A percentile compares a stretch with the other conserved stretches of the same genome.
Conservation (phyloP, 2,797 vertebrate species). For the Chromobotia macracanthus region DNA sequence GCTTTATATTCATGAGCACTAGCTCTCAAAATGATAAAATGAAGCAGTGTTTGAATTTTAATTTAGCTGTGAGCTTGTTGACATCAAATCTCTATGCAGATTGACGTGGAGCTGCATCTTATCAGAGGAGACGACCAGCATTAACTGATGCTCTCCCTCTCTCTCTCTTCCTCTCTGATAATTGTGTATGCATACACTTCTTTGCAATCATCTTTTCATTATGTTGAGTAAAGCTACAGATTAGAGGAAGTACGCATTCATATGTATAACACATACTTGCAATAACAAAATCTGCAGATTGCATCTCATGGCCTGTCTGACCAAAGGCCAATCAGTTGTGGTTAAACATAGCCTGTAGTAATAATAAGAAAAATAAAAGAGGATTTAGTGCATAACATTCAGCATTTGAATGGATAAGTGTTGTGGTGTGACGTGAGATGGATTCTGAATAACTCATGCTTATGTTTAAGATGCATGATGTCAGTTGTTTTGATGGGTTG, state of each 20-base stretch:
- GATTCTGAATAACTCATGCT: too few species aligned
- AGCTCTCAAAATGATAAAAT: conserved; percentile 17
- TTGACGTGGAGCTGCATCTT: background rate
- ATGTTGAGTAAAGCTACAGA: background rate
- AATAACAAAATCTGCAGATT: conserved; percentile 16
- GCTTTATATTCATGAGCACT: background rate
- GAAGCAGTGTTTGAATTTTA: conserved; percentile 4
- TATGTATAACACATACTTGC: background rate
- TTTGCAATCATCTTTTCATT: conserved; percentile 13
- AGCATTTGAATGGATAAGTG: too few species aligned
- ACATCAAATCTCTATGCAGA: background rate
- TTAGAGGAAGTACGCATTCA: background rate
- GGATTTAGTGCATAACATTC: conserved; percentile 6
- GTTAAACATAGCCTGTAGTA: background rate
- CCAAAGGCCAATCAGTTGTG: background rate
- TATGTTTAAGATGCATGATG: too few species aligned
- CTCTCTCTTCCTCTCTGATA: background rate
- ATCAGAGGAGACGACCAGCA: background rate
- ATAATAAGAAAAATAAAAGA: conserved; percentile 11
- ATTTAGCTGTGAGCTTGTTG: background rate
- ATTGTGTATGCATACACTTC: conserved; percentile 4
- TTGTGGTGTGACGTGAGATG: too few species aligned
- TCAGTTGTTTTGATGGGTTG: too few species aligned
- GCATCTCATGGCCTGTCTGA: background rate
- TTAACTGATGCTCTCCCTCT: conserved; percentile 15